phyloP scores from a whole-genome alignment of 2,797 vertebrate species.

The Pseudopleuronectes americanus region DNA sequence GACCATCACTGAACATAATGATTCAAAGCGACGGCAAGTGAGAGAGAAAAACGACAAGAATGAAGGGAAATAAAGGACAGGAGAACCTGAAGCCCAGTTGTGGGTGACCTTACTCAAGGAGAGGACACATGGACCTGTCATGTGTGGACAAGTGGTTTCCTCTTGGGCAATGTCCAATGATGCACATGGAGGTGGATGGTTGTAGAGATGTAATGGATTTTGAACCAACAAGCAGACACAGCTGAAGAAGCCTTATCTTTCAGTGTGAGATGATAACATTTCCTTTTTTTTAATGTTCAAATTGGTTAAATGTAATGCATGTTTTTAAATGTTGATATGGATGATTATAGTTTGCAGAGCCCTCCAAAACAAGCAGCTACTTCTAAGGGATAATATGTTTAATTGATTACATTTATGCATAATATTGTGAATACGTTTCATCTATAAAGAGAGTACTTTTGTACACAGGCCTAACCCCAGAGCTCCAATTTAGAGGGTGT shows the following conservation, averaged over 20 bases:
- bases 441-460: background rate
- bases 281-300: background rate
- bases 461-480: too few relatives aligned
- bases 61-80: slow-evolving; percentile 11
- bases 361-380: background rate
- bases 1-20: slow-evolving; percentile 18
- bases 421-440: background rate
- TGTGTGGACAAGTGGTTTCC: background rate
- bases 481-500: too few relatives aligned
- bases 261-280: background rate
- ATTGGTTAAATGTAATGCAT: background rate
- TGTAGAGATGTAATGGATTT: background rate
- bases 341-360: background rate
- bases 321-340: background rate
- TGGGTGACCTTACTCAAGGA: slow-evolving; percentile 22
- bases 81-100: slow-evolving; percentile 4
- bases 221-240: background rate
- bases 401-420: background rate
- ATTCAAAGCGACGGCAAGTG: slow-evolving; percentile 34
- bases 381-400: too few relatives aligned
- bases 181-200: background rate
- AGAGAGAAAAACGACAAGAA: slow-evolving; percentile 24
- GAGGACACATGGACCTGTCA: slow-evolving; percentile 4
- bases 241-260: background rate
- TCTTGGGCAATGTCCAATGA: background rate